phyloP scores from a whole-genome alignment of 2,113 vertebrate species.

The Phalacrocorax brasilianus region DNA sequence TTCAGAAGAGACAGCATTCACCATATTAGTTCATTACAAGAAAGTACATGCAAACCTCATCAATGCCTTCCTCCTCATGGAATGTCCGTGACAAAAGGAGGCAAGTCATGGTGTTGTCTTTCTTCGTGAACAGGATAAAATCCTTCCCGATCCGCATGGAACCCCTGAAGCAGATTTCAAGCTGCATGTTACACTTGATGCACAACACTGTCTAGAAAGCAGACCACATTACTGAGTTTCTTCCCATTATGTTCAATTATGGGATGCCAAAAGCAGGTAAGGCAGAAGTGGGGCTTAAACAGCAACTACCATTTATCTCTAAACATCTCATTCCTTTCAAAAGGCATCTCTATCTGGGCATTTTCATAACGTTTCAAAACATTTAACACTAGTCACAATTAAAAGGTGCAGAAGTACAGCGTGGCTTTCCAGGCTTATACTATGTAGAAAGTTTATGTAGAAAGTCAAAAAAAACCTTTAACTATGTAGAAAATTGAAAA shows the following conservation, averaged over 20 bases:
- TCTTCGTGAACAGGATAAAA: conserved; percentile 97
- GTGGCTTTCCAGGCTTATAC: fast-evolving
- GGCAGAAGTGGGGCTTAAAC: not conserved
- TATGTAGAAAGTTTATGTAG: not conserved
- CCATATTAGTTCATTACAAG: not conserved
- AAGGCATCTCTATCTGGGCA: not conserved
- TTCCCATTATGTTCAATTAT: not conserved
- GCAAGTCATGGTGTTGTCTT: conserved; percentile 87
- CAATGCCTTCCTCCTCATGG: conserved; percentile 97
- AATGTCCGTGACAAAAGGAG: conserved; percentile 95
- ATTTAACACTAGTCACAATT: not conserved
- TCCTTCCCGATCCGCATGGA: conserved; percentile 99
- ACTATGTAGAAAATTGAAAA: not conserved
- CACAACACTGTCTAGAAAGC: not conserved
- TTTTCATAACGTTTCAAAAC: not conserved
- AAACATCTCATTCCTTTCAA: not conserved
- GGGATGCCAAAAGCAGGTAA: not conserved
- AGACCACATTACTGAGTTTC: not conserved
- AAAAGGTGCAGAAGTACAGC: not conserved
- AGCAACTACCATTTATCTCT: not conserved
- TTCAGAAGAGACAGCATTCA: not conserved
- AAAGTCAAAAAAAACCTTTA: no score
- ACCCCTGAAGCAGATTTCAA: conserved; percentile 77
- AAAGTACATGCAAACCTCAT: conserved; percentile 85
- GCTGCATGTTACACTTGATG: not conserved